These are phyloP conservation scores for Ascaphus truei DNA, from an alignment of 2,113 vertebrate species.

Conservation along the genomic window DNA sequence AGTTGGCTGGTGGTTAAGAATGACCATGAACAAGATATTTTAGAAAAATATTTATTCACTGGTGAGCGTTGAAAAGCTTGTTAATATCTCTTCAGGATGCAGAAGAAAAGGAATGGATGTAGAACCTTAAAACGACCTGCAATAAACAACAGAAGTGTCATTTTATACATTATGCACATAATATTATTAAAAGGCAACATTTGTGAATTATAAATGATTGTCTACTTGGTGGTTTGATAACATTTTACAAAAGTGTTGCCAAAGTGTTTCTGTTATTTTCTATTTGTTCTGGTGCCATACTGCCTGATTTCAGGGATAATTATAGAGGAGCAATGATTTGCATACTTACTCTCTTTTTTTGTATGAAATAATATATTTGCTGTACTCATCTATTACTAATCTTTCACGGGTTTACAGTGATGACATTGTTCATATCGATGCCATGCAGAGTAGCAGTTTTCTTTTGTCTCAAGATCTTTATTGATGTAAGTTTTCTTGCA, in stretches of 20 bases:
- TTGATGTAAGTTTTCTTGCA: not conserved
- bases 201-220: not conserved
- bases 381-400: not conserved
- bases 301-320: too few relatives aligned
- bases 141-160: not conserved
- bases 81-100: not conserved
- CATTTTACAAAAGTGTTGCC: not conserved
- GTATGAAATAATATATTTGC: not conserved
- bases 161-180: not conserved
- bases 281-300: too few relatives aligned
- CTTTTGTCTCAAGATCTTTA: not conserved
- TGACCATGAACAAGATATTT: too few relatives aligned
- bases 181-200: not conserved
- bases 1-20: too few relatives aligned
- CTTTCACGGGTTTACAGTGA: not conserved
- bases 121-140: not conserved
- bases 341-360: not conserved
- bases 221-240: not conserved
- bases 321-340: not conserved
- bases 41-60: too few relatives aligned
- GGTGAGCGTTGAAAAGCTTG: too few relatives aligned
- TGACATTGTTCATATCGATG: not conserved
- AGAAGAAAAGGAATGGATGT: not conserved
- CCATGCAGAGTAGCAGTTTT: not conserved
- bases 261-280: not conserved